Conservation (phyloP, 2,888 invertebrate genomes). For the Chrysomela aeneicollis region DNA sequence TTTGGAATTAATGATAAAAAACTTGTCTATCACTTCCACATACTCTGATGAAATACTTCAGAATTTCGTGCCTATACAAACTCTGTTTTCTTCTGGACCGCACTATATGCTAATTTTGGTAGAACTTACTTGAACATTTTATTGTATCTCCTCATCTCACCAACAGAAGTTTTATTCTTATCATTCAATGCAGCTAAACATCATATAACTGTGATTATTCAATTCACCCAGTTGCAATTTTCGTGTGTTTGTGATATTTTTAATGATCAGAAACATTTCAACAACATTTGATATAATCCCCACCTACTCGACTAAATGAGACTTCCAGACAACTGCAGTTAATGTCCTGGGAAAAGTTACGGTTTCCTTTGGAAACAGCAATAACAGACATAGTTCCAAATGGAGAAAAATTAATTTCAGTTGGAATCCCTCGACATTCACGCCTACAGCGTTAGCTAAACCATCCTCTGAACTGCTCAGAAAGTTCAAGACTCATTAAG, state of each 20-base stretch:
- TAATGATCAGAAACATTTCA: conserved; percentile 13
- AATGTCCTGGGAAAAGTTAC: conserved; percentile 15
- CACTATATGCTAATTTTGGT: no score
- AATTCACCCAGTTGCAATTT: background rate
- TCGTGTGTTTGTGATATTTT: background rate
- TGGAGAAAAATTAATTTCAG: conserved; percentile 46
- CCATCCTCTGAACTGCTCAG: conserved; percentile 41
- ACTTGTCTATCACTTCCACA: no score
- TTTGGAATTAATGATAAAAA: no score
- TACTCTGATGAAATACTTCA: no score
- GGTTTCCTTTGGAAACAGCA: conserved; percentile 17
- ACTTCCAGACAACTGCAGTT: conserved; percentile 20
- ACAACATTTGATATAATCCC: conserved; percentile 14
- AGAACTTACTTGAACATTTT: no score
- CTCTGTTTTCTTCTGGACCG: no score
- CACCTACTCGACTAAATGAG: conserved; percentile 10
- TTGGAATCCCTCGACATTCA: conserved; percentile 39
- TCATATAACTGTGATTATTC: no score
- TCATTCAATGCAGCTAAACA: no score
- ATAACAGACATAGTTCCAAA: background rate
- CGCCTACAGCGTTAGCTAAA: conserved; percentile 43
- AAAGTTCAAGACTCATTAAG: conserved; percentile 52
- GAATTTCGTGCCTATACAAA: no score
- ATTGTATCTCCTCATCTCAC: no score
- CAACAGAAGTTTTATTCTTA: no score